phyloP scores from a whole-genome alignment of 2,797 vertebrate species.

The Chrysocyon brachyurus region DNA sequence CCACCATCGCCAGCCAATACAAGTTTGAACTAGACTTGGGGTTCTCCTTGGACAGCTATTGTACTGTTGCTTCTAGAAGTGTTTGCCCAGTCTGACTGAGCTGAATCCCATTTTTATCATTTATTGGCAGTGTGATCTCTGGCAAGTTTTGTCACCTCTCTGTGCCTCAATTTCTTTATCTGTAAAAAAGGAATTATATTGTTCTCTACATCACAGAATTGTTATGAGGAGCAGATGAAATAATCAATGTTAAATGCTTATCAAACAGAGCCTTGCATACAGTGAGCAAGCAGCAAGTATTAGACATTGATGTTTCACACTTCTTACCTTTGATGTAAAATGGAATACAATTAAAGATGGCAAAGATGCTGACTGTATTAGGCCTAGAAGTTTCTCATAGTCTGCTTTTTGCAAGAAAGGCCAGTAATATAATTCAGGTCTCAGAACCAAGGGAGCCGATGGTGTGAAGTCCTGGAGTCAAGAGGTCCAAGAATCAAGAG shows the following conservation, averaged over 20 bases:
- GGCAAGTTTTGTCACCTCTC: not conserved
- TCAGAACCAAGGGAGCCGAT: not conserved
- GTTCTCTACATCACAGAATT: not conserved
- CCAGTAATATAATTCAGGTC: not conserved
- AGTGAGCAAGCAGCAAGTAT: not conserved
- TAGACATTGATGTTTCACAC: not conserved
- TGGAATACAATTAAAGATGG: not conserved
- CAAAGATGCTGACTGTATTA: slow-evolving; percentile 6
- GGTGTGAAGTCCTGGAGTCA: not conserved
- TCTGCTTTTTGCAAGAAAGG: not conserved
- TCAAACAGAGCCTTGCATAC: not conserved
- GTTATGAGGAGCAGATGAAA: not conserved
- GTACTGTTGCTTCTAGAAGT: not conserved
- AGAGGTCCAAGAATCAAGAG: not conserved
- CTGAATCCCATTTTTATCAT: slow-evolving; percentile 7
- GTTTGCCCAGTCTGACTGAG: not conserved
- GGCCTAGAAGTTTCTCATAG: not conserved
- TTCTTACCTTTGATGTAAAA: not conserved
- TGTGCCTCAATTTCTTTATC: not conserved
- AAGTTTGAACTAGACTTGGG: not conserved
- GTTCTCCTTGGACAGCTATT: not conserved
- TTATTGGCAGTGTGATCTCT: not conserved
- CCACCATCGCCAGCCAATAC: not conserved
- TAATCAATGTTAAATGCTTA: not conserved
- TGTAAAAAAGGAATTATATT: not conserved